phyloP scores from a whole-genome alignment of 2,113 vertebrate species.

The Leucosticte australis region DNA sequence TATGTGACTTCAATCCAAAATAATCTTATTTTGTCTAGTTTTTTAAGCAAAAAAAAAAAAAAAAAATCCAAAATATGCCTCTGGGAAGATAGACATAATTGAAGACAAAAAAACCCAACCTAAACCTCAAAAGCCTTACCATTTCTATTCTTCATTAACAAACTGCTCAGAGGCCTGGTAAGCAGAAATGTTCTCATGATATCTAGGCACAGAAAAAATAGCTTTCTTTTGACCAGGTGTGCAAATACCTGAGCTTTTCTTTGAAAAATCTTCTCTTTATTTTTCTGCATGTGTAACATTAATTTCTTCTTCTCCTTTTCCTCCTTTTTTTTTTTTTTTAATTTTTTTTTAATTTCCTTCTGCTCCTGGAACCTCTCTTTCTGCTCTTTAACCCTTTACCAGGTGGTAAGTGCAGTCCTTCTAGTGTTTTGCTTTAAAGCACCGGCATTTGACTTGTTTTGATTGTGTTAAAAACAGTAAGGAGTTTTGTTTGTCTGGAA shows the following conservation, averaged over 20 bases:
- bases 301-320: constrained; percentile 66
- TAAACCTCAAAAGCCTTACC: not conserved
- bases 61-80: not conserved
- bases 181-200: not conserved
- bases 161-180: not conserved
- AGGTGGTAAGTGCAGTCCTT: constrained; percentile 81
- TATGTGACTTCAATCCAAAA: not conserved
- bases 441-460: constrained; percentile 12
- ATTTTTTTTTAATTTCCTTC: constrained; percentile 51
- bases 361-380: constrained; percentile 74
- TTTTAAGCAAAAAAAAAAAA: not conserved
- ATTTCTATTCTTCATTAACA: not conserved
- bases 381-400: constrained; percentile 72
- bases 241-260: constrained; percentile 14
- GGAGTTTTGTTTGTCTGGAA: constrained; percentile 6
- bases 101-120: not conserved
- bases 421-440: constrained; percentile 33
- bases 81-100: not conserved
- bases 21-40: not conserved
- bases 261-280: constrained; percentile 40
- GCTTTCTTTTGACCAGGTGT: not conserved
- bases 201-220: not conserved
- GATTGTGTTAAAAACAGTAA: not conserved
- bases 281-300: constrained; percentile 46
- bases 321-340: constrained; percentile 66